Percentiles rank a stretch among this genome's conserved stretches.
phyloP scores from a whole-genome alignment of 2,888 invertebrate species.

The Plebejus argus region DNA sequence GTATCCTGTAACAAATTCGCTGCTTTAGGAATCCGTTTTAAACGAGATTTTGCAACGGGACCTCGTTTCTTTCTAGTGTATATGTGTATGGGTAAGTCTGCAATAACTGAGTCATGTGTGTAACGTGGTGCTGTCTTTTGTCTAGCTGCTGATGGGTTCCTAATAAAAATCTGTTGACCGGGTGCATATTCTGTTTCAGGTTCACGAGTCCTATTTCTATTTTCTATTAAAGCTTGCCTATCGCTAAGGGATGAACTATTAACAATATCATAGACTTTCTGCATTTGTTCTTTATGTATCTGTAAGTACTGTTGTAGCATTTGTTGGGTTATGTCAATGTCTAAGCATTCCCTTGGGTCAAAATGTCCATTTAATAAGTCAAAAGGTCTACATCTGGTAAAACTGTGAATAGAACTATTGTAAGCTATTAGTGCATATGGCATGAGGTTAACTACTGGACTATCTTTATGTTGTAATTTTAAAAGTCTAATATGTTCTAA shows the following conservation, averaged over 20 bases:
- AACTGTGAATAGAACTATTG: constrained; percentile 40
- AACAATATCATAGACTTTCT: constrained; percentile 33
- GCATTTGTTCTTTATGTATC: constrained; percentile 31
- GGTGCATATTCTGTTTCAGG: constrained; percentile 38
- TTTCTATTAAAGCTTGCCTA: constrained; percentile 32
- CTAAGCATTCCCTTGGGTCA: constrained; percentile 39
- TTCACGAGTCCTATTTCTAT: constrained; percentile 37
- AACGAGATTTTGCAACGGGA: constrained; percentile 39
- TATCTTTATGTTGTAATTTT: constrained; percentile 34
- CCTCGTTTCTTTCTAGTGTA: constrained; percentile 38
- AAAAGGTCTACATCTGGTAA: constrained; percentile 40
- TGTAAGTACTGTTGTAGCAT: constrained; percentile 37
- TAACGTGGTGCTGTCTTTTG: constrained; percentile 37
- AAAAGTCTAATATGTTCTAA: constrained; percentile 40
- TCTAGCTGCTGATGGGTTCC: constrained; percentile 36
- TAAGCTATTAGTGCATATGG: constrained; percentile 11
- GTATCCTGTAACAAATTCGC: constrained; percentile 39
- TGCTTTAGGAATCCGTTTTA: constrained; percentile 38
- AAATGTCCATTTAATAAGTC: constrained; percentile 45
- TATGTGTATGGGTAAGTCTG: constrained; percentile 41
- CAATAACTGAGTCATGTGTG: constrained; percentile 37
- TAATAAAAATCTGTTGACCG: constrained; percentile 39
- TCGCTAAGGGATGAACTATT: constrained; percentile 23
- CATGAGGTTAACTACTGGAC: constrained; percentile 35
- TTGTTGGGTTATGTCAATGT: constrained; percentile 36